Conservation (phyloP, 2,113 vertebrate genomes). For the Trichechus manatus region DNA sequence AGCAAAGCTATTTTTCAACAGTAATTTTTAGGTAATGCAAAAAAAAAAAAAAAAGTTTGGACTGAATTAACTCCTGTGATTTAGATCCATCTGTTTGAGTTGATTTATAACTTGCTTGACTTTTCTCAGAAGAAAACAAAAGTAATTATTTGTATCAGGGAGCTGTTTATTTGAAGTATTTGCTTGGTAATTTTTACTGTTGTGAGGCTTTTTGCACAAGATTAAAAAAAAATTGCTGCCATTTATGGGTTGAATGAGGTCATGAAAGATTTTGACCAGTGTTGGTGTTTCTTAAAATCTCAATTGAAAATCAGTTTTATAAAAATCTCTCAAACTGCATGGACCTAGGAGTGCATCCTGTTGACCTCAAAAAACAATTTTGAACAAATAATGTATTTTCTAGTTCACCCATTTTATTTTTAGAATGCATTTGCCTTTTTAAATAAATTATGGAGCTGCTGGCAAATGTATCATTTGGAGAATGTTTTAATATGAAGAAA, state of each 20-base stretch:
- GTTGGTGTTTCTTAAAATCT: slow-evolving; percentile 61
- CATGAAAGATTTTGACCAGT: slow-evolving; percentile 15
- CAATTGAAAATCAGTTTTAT: slow-evolving; percentile 58
- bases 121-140: slow-evolving; percentile 30
- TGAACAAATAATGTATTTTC: slow-evolving; percentile 59
- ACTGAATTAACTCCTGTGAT: not conserved
- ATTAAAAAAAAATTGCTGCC: not conserved
- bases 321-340: slow-evolving; percentile 49
- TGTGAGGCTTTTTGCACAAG: not conserved
- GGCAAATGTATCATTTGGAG: slow-evolving; percentile 30
- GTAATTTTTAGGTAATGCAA: slow-evolving; percentile 15
- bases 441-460: not conserved
- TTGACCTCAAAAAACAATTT: slow-evolving; percentile 58
- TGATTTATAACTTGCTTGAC: not conserved
- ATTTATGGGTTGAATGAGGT: not conserved
- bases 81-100: not conserved
- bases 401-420: slow-evolving; percentile 61
- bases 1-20: slow-evolving; percentile 4
- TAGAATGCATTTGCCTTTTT: slow-evolving; percentile 50
- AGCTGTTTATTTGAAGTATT: not conserved
- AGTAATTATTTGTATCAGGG: not conserved
- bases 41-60: not conserved
- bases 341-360: not conserved
- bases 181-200: not conserved
- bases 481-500: slow-evolving; percentile 6